phyloP scores from a whole-genome alignment of 2,113 vertebrate genomes.

The Felis catus region F.catus_Fca126_mat1.0 CM031417.1:100751501-100752000 shows the following conservation, averaged over 20 bases:
- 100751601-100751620: neutral
- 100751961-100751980: neutral
- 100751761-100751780: neutral
- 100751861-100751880: neutral
- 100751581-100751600: neutral
- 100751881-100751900: neutral
- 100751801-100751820: neutral
- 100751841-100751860: neutral
- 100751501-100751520: neutral
- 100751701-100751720: slow-evolving; percentile 33
- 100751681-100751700: neutral
- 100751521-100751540: neutral
- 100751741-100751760: neutral
- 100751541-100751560: neutral
- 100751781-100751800: neutral
- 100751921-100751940: neutral
- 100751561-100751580: neutral
- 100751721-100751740: neutral
- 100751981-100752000: neutral
- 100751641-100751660: neutral
- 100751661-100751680: neutral
- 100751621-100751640: neutral
- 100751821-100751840: neutral
- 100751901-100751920: neutral
- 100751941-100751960: neutral